Evolutionary conservation across 2,113 vertebrate genomes (phyloP).

Genomic region (Xenopus laevis): DNA sequence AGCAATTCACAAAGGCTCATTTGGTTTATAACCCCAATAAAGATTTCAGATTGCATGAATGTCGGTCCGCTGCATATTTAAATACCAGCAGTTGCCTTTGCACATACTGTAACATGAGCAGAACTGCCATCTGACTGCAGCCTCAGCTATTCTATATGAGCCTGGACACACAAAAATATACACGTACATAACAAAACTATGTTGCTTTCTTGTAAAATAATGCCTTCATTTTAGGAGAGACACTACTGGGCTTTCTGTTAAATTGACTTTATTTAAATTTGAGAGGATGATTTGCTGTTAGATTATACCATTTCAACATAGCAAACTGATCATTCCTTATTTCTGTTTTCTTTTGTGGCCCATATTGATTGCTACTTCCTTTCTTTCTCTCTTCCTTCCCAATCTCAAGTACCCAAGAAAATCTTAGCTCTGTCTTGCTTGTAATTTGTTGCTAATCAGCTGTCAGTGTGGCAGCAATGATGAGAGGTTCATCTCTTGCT

Average conservation of each 20-base stretch:
- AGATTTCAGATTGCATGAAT: conserved; percentile 7
- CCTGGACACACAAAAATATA: too few relatives aligned
- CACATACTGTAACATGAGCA: conserved; percentile 68
- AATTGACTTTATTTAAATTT: too few relatives aligned
- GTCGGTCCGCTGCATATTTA: conserved; percentile 50
- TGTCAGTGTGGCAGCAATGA: conserved; percentile 84
- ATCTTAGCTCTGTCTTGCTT: conserved; percentile 72
- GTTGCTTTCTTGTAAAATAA: neutral
- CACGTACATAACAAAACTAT: neutral
- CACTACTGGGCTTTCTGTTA: too few relatives aligned
- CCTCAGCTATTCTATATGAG: too few relatives aligned
- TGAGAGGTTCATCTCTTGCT: conserved; percentile 88
- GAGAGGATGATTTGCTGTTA: too few relatives aligned
- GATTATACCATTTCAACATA: too few relatives aligned
- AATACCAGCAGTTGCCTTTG: conserved; percentile 69
- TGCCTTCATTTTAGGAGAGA: too few relatives aligned
- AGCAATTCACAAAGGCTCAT: conserved; percentile 19
- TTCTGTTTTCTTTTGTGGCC: neutral
- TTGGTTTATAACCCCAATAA: conserved; percentile 18
- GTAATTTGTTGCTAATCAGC: conserved; percentile 99
- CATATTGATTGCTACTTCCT: conserved; percentile 13
- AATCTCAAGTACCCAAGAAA: conserved; percentile 53
- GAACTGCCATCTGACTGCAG: conserved; percentile 74
- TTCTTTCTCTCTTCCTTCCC: conserved; percentile 31
- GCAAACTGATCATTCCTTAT: neutral